A percentile compares a stretch with the other conserved stretches of the same genome.
These are phyloP conservation scores for Acrobeloides nanus DNA, from an alignment of 2,888 invertebrate species.

Conservation along the genomic window DNA sequence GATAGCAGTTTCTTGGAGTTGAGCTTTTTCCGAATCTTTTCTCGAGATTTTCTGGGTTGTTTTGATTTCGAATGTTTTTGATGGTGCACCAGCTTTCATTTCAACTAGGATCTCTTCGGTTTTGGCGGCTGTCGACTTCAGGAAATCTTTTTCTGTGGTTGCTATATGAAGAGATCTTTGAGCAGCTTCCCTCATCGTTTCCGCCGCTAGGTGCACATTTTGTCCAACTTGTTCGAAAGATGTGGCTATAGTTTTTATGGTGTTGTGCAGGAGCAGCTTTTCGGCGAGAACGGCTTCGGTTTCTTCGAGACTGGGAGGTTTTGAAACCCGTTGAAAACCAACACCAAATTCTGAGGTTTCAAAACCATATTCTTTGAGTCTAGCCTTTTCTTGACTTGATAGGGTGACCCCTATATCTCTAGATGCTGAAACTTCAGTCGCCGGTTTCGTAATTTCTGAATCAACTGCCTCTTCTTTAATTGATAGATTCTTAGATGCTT, in stretches of 20 bases:
- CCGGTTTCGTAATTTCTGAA: background rate
- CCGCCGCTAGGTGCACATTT: background rate
- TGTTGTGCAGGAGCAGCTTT: background rate
- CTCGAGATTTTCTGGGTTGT: no score
- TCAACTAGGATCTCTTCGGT: background rate
- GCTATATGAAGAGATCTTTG: background rate
- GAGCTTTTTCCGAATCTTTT: no score
- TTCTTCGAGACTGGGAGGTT: background rate
- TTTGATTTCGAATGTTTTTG: no score
- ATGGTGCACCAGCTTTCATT: no score
- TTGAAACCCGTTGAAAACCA: background rate
- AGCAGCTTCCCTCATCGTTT: background rate
- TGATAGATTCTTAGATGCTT: no score
- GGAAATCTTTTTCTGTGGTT: background rate
- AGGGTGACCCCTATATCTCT: no score
- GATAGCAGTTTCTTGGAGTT: no score
- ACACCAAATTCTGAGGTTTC: background rate
- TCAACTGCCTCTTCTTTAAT: no score
- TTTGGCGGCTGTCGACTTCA: background rate
- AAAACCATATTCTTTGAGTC: background rate
- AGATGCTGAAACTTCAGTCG: background rate
- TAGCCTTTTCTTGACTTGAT: no score
- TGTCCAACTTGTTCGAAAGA: background rate
- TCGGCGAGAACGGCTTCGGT: background rate
- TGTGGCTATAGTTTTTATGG: background rate